Percentiles rank a stretch among this genome's conserved stretches.
These are phyloP conservation scores for Hydrochoerus hydrochaeris DNA, from an alignment of 2,113 vertebrate species.

Conservation along the genomic window DNA sequence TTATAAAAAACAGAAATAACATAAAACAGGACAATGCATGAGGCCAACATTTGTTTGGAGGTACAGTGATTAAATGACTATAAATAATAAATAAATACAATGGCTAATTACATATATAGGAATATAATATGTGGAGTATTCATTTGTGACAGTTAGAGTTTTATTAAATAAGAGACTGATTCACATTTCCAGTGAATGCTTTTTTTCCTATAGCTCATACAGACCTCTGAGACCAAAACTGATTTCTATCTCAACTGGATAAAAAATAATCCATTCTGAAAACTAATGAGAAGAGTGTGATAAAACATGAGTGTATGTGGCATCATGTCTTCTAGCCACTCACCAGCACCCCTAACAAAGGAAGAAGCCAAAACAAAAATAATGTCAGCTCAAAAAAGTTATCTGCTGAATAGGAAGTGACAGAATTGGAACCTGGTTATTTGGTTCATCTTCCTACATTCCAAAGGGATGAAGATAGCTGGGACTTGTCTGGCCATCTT, in stretches of 20 bases:
- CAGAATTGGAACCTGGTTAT: background rate
- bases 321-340: background rate
- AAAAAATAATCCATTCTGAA: background rate
- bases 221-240: background rate
- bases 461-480: background rate
- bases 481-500: background rate
- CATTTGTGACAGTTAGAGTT: background rate
- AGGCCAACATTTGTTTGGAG: background rate
- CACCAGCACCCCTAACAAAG: rapidly evolving
- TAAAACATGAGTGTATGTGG: background rate
- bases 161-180: background rate
- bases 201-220: background rate
- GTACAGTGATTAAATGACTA: background rate
- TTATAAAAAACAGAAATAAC: conserved; percentile 9
- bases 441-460: background rate
- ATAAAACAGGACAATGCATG: background rate
- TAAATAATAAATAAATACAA: background rate
- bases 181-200: background rate
- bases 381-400: background rate
- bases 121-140: background rate
- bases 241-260: background rate
- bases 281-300: background rate
- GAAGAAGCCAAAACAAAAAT: background rate
- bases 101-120: background rate
- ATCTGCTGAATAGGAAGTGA: background rate